phyloP scores from a whole-genome alignment of 1,140 invertebrate species.

The Drosophila biarmipes region DNA sequence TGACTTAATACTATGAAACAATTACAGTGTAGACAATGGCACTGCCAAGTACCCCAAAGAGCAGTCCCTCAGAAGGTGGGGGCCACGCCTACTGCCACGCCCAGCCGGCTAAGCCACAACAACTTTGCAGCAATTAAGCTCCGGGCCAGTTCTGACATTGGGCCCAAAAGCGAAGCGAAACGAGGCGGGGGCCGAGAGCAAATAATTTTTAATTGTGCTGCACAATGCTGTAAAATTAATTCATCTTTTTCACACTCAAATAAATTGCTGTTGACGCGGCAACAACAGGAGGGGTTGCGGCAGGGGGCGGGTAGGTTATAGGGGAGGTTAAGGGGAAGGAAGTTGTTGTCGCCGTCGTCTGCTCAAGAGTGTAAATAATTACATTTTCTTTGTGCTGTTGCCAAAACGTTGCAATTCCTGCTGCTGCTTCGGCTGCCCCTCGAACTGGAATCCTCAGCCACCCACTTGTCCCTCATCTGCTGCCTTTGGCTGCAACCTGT shows the following conservation, averaged over 20 bases:
- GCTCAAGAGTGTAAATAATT: slow-evolving; percentile 82
- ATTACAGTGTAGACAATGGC: slow-evolving; percentile 32
- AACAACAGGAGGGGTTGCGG: slow-evolving; percentile 43
- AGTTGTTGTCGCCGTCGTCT: slow-evolving; percentile 57
- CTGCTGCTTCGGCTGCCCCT: slow-evolving; percentile 30
- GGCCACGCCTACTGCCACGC: slow-evolving; percentile 20
- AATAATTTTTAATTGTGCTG: slow-evolving; percentile 83
- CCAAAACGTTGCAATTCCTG: slow-evolving; percentile 77
- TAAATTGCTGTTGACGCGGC: slow-evolving; percentile 81
- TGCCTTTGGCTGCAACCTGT: slow-evolving; percentile 49
- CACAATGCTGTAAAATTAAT: slow-evolving; percentile 83
- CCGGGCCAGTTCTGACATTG: slow-evolving; percentile 64
- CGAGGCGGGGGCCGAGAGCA: slow-evolving; percentile 43
- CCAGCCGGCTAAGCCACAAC: slow-evolving; percentile 77
- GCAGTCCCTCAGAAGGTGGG: not conserved
- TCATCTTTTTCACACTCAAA: slow-evolving; percentile 83
- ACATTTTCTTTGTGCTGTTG: slow-evolving; percentile 80
- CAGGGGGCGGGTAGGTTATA: not conserved
- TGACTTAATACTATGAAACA: not conserved
- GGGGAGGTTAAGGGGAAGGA: slow-evolving; percentile 15
- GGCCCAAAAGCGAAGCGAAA: slow-evolving; percentile 14
- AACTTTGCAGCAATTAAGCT: slow-evolving; percentile 82
- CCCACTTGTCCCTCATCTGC: slow-evolving; percentile 17
- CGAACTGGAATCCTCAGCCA: slow-evolving; percentile 16
- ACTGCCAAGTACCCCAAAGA: slow-evolving; percentile 7